A percentile compares a stretch with the other conserved stretches of the same genome.
Evolutionary conservation across 2,888 invertebrate species (phyloP).

Genomic region (Odontocerum albicorne): DNA sequence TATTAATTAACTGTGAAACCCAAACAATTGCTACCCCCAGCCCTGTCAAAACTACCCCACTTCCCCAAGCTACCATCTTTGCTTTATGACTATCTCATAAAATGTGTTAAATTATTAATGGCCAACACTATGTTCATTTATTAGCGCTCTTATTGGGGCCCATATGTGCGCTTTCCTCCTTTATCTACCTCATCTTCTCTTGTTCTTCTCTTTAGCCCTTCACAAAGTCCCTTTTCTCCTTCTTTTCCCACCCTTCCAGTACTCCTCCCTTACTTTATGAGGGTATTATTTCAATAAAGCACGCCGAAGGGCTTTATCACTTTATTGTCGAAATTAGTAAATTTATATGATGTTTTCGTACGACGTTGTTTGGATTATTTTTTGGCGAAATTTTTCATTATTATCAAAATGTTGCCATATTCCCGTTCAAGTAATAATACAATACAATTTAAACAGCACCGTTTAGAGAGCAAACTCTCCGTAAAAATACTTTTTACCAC

Average conservation of each 20-base stretch:
- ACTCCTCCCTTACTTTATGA: conserved; percentile 7
- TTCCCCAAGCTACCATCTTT: conserved; percentile 19
- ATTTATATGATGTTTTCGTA: conserved; percentile 16
- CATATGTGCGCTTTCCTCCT: conserved; percentile 23
- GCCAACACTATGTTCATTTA: conserved; percentile 35
- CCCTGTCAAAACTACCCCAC: not conserved
- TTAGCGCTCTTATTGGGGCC: conserved; percentile 34
- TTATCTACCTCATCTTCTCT: not conserved
- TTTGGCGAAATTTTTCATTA: no score
- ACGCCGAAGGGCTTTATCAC: conserved; percentile 17
- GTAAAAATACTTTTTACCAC: no score
- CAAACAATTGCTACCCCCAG: not conserved
- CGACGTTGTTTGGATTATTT: no score
- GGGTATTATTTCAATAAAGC: conserved; percentile 23
- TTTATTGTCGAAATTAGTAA: conserved; percentile 29
- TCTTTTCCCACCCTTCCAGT: not conserved
- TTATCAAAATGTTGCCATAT: no score
- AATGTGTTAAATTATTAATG: conserved; percentile 38
- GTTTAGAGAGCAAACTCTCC: no score
- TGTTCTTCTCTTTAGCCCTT: not conserved
- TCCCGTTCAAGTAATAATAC: no score
- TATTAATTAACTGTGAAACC: not conserved
- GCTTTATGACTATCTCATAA: conserved; percentile 38
- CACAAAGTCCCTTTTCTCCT: conserved; percentile 4
- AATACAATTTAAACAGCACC: no score